A percentile compares a stretch with the other conserved stretches of the same genome.
Evolutionary conservation across 2,113 vertebrate genomes (phyloP).

Genomic region (Dicentrarchus labrax): DNA sequence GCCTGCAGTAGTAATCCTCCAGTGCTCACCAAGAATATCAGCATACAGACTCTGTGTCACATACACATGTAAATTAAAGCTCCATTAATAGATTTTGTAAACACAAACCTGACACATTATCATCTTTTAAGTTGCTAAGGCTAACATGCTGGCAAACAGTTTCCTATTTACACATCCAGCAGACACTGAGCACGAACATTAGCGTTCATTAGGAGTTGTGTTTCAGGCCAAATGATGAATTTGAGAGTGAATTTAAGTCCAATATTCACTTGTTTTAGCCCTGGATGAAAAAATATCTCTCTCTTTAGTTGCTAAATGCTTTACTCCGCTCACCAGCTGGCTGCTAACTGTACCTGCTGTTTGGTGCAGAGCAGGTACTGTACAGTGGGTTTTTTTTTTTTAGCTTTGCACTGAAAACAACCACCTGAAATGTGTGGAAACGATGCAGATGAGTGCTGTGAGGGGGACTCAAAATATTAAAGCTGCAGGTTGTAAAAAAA

Average conservation of each 20-base stretch:
- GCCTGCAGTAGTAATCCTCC: conserved; percentile 15
- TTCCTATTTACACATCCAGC: not conserved
- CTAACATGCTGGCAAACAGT: not conserved
- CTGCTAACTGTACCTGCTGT: not conserved
- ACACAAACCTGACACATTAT: not conserved
- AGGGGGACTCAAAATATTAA: not conserved
- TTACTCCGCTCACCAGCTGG: not conserved
- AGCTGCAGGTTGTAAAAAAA: not conserved
- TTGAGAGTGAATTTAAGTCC: too few relatives aligned
- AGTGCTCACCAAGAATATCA: not conserved
- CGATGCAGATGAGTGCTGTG: not conserved
- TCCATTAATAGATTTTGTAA: not conserved
- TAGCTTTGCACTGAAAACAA: not conserved
- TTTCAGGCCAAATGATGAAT: not conserved
- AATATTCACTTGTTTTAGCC: not conserved
- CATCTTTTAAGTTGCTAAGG: not conserved
- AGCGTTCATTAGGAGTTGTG: too few relatives aligned
- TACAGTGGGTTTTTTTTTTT: not conserved
- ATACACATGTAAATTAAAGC: not conserved
- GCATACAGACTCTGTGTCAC: not conserved
- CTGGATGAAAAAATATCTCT: not conserved
- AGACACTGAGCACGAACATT: not conserved
- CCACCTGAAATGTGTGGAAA: not conserved
- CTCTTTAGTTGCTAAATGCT: too few relatives aligned
- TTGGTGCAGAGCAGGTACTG: not conserved